Evolutionary conservation across 2,797 vertebrate genomes (phyloP), one percentile per base, ranked within the genome.

Genomic region (Pangasius larnaudii): DNA sequence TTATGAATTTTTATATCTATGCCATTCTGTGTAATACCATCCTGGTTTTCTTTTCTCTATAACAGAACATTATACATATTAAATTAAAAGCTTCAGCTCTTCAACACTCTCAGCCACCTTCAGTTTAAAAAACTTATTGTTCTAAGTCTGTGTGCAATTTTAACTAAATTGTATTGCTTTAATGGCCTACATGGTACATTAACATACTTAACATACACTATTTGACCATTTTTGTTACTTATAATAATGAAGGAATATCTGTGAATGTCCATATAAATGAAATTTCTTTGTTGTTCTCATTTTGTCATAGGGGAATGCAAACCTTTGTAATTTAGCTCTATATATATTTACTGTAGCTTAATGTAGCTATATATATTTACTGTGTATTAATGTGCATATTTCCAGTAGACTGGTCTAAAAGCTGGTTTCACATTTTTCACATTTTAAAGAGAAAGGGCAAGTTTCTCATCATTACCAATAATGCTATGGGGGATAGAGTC

Each of bases 401-500:
- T 5, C 18, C 53, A 80, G 0, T 58, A 33, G 3, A 33, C 0
- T 75, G 42, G 16, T 79, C 30, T n/a, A 77, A n/a, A 27, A 46
- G 24, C 36, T 72, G 36, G 39, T 27, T 22, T 74, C 39, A 27
- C 18, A 22, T 36, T 36, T 71, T 4, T n/a, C n/a, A n/a, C n/a
- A n/a, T n/a, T n/a, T 39, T 7, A 39, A 69, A 49, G 8, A 27
- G 49, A 39, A 82, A 59, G 24, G 3, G 46, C 27, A 87, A 39
- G 30, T 49, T 46, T 42, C 1, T 19, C 67, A 7, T 63, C 18
- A 33, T 33, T 74, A 79, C 87, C 83, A 63, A 84, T 58, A 84
- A 86, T 85, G 72, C 74, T 79, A 42, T 18, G 72, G 72, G 61
- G 78, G 63, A 65, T 86, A 69, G 36, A 85, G 86, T 87, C 94